Conservation (phyloP, 2,113 vertebrate species). For the Ctenomys sociabilis region DNA sequence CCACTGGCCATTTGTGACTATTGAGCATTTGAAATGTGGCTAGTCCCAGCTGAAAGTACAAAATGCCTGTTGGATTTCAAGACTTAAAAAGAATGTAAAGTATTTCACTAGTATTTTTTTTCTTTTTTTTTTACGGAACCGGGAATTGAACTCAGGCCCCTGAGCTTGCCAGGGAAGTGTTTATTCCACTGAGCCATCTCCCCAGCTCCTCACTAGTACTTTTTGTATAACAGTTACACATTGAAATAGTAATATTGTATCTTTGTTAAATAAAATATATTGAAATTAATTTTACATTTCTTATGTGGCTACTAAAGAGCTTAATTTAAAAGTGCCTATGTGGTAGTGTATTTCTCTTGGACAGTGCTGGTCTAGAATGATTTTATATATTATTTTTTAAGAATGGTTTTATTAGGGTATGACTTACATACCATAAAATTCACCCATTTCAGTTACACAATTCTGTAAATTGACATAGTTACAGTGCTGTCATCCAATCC, state of each 20-base stretch:
- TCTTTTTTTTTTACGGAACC: no score
- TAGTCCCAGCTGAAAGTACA: constrained; percentile 51
- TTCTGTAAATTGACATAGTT: constrained; percentile 39
- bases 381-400: constrained; percentile 53
- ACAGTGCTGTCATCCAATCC: background rate
- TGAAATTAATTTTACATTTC: constrained; percentile 54
- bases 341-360: constrained; percentile 49
- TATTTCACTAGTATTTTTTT: constrained; percentile 54
- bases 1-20: background rate
- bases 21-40: constrained; percentile 17
- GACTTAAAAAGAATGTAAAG: constrained; percentile 38
- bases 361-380: constrained; percentile 50
- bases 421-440: constrained; percentile 25
- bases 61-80: constrained; percentile 49
- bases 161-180: no score
- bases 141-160: no score
- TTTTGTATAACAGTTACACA: background rate
- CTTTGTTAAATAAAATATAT: constrained; percentile 42
- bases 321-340: constrained; percentile 54
- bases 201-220: constrained; percentile 50
- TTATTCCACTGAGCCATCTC: no score
- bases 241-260: constrained; percentile 14
- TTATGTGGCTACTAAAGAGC: constrained; percentile 41
- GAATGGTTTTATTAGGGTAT: constrained; percentile 3
- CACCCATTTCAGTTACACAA: background rate